Conservation (phyloP, 2,888 invertebrate species). For the Meliscaeva auricollis region DNA sequence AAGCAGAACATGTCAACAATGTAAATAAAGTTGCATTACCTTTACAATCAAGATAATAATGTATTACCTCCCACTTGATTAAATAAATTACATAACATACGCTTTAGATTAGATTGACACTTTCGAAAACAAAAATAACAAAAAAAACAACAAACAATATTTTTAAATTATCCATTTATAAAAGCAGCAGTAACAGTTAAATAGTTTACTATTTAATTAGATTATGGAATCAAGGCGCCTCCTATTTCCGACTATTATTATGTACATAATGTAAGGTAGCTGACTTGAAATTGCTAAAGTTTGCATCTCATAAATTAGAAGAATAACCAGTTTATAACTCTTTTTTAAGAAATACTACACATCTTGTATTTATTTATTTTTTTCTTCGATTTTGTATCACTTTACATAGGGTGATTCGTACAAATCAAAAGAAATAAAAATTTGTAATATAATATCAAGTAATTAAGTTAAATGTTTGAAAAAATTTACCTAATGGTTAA, state of each 20-base stretch:
- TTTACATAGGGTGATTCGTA: not conserved
- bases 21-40: too few relatives aligned
- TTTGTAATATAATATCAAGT: too few relatives aligned
- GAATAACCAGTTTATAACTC: conserved; percentile 33
- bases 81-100: conserved; percentile 15
- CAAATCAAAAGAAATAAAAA: too few relatives aligned
- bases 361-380: not conserved
- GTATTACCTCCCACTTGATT: not conserved
- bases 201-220: conserved; percentile 25
- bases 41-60: not conserved
- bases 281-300: conserved; percentile 3
- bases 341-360: conserved; percentile 4
- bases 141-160: not conserved
- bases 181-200: not conserved
- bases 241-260: conserved; percentile 13
- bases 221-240: conserved; percentile 36
- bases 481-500: too few relatives aligned
- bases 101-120: not conserved
- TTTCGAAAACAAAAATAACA: not conserved
- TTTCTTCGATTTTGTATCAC: not conserved
- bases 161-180: too few relatives aligned
- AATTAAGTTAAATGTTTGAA: too few relatives aligned
- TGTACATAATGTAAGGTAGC: not conserved
- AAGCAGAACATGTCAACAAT: conserved; percentile 2
- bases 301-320: conserved; percentile 28